A percentile compares a stretch with the other conserved stretches of the same genome.
Conservation (phyloP, 2,888 invertebrate species). For the Clepsis dumicolana region DNA sequence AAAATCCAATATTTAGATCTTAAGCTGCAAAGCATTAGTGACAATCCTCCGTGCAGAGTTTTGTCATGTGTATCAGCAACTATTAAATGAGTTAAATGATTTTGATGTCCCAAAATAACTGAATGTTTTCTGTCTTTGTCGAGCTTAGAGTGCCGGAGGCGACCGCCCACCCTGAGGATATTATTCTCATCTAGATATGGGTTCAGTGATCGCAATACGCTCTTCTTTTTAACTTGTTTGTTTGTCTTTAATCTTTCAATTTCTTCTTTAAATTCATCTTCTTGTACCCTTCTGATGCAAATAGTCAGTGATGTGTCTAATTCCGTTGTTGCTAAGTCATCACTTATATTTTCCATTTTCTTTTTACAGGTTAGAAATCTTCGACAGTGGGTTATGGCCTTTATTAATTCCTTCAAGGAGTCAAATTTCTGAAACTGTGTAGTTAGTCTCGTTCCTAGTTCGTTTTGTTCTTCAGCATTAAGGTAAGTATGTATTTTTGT, state of each 20-base stretch:
- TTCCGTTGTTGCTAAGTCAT: not conserved
- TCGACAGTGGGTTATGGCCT: not conserved
- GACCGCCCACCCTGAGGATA: slow-evolving; percentile 11
- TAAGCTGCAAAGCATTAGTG: not conserved
- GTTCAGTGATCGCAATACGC: not conserved
- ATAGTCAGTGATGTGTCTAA: not conserved
- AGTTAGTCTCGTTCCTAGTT: not conserved
- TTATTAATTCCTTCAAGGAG: not conserved
- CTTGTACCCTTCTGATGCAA: not conserved
- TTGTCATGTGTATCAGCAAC: not conserved
- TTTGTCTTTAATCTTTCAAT: slow-evolving; percentile 2
- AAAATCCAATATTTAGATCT: slow-evolving; percentile 23
- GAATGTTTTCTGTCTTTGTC: slow-evolving; percentile 9
- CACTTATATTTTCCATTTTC: not conserved
- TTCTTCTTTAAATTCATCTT: not conserved
- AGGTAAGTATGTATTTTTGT: slow-evolving; percentile 16
- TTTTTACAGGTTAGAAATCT: slow-evolving; percentile 5
- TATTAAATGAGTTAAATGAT: not conserved
- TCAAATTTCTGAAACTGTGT: slow-evolving; percentile 10
- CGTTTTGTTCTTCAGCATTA: not conserved
- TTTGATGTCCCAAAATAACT: slow-evolving; percentile 2
- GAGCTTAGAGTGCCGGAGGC: slow-evolving; percentile 9
- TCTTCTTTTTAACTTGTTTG: not conserved
- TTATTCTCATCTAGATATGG: slow-evolving; percentile 10
- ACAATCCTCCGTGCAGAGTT: slow-evolving; percentile 1